Percentiles rank a stretch among this genome's conserved stretches.
Evolutionary conservation across 2,888 invertebrate species (phyloP).

Genomic region (Tetranychus piercei): DNA sequence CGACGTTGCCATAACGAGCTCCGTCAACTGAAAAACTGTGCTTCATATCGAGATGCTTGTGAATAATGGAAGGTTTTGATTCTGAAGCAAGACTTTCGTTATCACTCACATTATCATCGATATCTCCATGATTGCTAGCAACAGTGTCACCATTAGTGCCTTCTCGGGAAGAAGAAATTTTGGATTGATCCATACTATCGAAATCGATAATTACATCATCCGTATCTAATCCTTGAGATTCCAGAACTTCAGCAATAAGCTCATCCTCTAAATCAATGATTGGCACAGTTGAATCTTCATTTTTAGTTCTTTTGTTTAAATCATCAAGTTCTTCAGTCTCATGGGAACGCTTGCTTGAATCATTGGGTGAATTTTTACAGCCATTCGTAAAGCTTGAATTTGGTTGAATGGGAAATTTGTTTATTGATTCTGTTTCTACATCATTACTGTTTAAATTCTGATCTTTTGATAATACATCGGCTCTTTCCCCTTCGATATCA

Average conservation of each 20-base stretch:
- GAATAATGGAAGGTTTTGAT: background rate
- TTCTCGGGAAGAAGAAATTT: background rate
- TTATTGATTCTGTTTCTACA: background rate
- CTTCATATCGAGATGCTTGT: background rate
- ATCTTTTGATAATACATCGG: background rate
- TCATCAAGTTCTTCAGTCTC: background rate
- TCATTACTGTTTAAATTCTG: background rate
- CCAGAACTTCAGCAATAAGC: background rate
- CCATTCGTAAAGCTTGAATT: background rate
- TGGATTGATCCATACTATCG: background rate
- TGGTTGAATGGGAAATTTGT: background rate
- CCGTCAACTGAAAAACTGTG: slow-evolving; percentile 52
- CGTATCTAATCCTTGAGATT: background rate
- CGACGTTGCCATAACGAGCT: slow-evolving; percentile 85
- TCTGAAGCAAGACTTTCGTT: background rate
- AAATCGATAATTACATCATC: background rate
- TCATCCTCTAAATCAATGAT: background rate
- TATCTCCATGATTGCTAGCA: background rate
- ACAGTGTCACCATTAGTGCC: background rate
- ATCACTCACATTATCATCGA: background rate
- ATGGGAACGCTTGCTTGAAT: background rate
- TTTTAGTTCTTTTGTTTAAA: background rate
- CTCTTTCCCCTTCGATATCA: background rate
- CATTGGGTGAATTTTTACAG: background rate
- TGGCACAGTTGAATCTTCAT: background rate